A percentile compares a stretch with the other conserved stretches of the same genome.
Evolutionary conservation across 2,888 invertebrate genomes (phyloP).

Genomic region (Leptogaster cylindrica): DNA sequence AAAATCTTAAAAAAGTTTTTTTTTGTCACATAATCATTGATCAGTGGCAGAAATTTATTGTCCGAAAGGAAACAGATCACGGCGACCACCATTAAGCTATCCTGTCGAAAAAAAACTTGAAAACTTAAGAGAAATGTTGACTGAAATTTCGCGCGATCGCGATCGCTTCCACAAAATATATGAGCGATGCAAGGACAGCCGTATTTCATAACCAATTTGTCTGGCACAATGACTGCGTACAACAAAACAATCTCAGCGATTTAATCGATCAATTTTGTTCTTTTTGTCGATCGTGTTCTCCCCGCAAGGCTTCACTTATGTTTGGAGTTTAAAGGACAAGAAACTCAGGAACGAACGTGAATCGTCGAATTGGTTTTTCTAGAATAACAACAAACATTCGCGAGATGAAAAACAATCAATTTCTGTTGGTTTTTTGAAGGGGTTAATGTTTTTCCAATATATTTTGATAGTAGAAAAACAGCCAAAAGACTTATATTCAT

Average conservation of each 20-base stretch:
- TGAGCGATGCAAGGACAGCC: background rate
- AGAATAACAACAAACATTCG: too few species aligned
- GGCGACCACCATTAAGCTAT: conserved; percentile 18
- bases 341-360: too few species aligned
- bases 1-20: conserved; percentile 35
- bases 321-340: too few species aligned
- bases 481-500: too few species aligned
- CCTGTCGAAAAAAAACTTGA: background rate
- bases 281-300: conserved; percentile 2
- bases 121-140: conserved; percentile 27
- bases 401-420: too few species aligned
- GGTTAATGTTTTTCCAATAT: too few species aligned
- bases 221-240: conserved; percentile 9
- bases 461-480: too few species aligned
- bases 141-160: conserved; percentile 35
- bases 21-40: conserved; percentile 19
- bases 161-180: conserved; percentile 13
- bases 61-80: conserved; percentile 20
- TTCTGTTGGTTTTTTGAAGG: too few species aligned
- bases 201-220: conserved; percentile 40
- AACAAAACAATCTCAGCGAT: conserved; percentile 2
- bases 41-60: conserved; percentile 39
- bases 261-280: conserved; percentile 3
- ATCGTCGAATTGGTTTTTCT: too few species aligned
- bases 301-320: too few species aligned